phyloP scores from a whole-genome alignment of 1,140 invertebrate species.

The Prorops nasuta region DNA sequence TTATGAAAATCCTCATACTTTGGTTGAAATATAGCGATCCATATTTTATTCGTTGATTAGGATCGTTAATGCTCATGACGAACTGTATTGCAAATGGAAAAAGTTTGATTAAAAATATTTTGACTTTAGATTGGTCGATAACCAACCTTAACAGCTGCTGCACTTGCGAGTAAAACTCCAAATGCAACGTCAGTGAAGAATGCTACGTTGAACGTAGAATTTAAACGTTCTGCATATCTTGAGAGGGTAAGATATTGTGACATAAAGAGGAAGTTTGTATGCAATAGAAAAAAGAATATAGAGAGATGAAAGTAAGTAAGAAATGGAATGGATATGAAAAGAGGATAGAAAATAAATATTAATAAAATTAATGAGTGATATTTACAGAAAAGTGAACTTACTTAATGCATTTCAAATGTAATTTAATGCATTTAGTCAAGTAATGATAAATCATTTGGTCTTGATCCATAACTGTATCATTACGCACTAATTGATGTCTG shows the following conservation, averaged over 20 bases:
- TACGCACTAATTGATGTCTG: background rate
- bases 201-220: background rate
- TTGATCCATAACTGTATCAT: background rate
- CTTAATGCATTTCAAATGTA: too few relatives aligned
- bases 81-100: background rate
- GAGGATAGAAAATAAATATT: too few relatives aligned
- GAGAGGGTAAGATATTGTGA: background rate
- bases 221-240: background rate
- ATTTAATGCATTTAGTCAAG: too few relatives aligned
- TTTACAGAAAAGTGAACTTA: too few relatives aligned
- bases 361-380: too few relatives aligned
- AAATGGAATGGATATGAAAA: too few relatives aligned
- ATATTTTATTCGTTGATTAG: background rate
- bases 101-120: background rate
- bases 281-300: too few relatives aligned
- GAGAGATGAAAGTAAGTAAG: too few relatives aligned
- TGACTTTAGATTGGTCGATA: background rate
- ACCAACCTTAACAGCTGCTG: background rate
- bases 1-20: background rate
- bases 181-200: background rate
- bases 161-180: background rate
- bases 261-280: too few relatives aligned
- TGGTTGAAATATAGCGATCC: background rate
- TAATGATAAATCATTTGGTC: background rate
- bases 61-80: background rate